Base-by-base conservation (phyloP, 2,797 vertebrate species). In the Pipistrellus pipistrellus region DNA sequence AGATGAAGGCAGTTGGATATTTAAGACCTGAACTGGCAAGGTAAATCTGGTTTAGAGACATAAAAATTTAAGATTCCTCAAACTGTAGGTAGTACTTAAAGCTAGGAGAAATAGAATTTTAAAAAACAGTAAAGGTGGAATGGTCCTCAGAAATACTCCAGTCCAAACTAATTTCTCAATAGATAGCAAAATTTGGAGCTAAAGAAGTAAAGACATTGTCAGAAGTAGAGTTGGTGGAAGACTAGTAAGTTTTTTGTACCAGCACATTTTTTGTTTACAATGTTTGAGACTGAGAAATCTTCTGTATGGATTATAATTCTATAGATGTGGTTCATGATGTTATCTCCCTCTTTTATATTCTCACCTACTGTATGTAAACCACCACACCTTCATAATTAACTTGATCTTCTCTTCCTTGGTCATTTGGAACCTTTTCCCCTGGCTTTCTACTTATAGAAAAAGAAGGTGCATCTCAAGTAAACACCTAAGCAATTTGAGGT, bases 91-190 rank as follows among this genome's bases (percentile, higher is more conserved):
- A 57, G 9, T 85, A 57, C 84, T 38, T 93, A 30, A 94, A 76
- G 17, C 21, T 75, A 72, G 17, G 38, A 64, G 38, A 59, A 81
- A 88, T 25, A 46, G 32, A 64, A 64, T 64, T 64, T 17, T 2
- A 91, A 92, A 91, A 94, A 85, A n/a, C 8, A 81, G 13, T 38
- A 57, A 93, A 90, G 8, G 48, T 95, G 23, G 23, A 88, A 55
- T 72, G 9, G 20, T 53, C 27, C 59, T 95, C 68, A 68, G 66
- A 95, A 91, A 57, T 72, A 68, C 6, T 30, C 18, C n/a, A 32
- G 35, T 66, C 44, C 30, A 93, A 82, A 90, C 32, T 90, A 14
- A 30, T 72, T 89, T 95, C 48, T 83, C 23, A 64, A 38, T 14
- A 78, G 59, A 51, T 3, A 78, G 35, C 18, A 32, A 73, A 85